A percentile compares a stretch with the other conserved stretches of the same genome.
Evolutionary conservation across 2,797 vertebrate genomes (phyloP).

Genomic region (Eleutherodactylus coqui): DNA sequence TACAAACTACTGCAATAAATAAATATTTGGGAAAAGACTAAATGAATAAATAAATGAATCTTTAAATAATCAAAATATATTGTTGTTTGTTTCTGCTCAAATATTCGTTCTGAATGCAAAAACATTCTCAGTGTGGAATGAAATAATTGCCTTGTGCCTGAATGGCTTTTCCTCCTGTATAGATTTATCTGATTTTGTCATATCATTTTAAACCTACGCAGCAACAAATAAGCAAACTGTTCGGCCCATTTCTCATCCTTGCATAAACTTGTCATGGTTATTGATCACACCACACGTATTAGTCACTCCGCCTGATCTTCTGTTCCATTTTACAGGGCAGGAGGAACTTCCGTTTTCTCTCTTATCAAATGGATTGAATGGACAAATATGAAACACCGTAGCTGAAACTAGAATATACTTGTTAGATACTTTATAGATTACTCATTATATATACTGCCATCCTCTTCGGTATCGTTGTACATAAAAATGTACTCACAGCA

Average conservation of each 20-base stretch:
- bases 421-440: background rate
- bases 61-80: conserved; percentile 2
- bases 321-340: background rate
- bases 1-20: background rate
- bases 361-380: background rate
- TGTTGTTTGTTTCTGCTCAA: conserved; percentile 19
- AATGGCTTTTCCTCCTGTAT: conserved; percentile 25
- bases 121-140: conserved; percentile 1
- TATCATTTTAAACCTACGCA: conserved; percentile 33
- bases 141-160: conserved; percentile 39
- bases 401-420: background rate
- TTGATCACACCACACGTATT: conserved; percentile 41
- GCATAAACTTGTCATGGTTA: conserved; percentile 49
- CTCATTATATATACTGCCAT: background rate
- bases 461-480: background rate
- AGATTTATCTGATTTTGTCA: conserved; percentile 57
- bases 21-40: background rate
- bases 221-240: conserved; percentile 47
- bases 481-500: background rate
- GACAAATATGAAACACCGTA: background rate
- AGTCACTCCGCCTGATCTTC: conserved; percentile 9
- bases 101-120: background rate
- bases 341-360: background rate
- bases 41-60: conserved; percentile 24
- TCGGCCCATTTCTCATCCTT: conserved; percentile 44